Conservation (phyloP, 2,888 invertebrate species). For the Rhagonycha fulva region DNA sequence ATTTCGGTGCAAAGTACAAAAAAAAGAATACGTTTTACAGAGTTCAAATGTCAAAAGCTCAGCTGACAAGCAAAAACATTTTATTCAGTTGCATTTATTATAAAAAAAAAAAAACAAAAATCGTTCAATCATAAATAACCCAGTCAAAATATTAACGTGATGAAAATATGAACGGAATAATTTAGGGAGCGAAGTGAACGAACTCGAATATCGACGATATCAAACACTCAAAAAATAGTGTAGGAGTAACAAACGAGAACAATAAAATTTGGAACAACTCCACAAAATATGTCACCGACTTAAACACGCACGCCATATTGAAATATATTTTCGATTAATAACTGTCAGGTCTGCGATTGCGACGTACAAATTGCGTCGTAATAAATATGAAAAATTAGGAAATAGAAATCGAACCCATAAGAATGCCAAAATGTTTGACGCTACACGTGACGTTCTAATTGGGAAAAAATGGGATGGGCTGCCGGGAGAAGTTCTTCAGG, state of each 20-base stretch:
- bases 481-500: no score
- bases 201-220: not conserved
- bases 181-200: not conserved
- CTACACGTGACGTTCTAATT: not conserved
- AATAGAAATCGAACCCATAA: not conserved
- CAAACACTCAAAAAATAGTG: not conserved
- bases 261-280: not conserved
- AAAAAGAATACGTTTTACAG: not conserved
- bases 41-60: constrained; percentile 9
- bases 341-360: not conserved
- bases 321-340: not conserved
- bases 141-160: constrained; percentile 6
- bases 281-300: not conserved
- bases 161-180: not conserved
- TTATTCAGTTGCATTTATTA: not conserved
- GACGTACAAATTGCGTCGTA: not conserved
- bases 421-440: not conserved
- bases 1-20: not conserved
- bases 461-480: not conserved
- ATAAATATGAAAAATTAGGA: not conserved
- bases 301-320: not conserved
- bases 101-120: not conserved
- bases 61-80: not conserved
- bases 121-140: not conserved
- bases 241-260: not conserved